These are phyloP conservation scores for Epinephelus coioides DNA, from an alignment of 2,797 vertebrate genomes.

Conservation along the genomic window DNA sequence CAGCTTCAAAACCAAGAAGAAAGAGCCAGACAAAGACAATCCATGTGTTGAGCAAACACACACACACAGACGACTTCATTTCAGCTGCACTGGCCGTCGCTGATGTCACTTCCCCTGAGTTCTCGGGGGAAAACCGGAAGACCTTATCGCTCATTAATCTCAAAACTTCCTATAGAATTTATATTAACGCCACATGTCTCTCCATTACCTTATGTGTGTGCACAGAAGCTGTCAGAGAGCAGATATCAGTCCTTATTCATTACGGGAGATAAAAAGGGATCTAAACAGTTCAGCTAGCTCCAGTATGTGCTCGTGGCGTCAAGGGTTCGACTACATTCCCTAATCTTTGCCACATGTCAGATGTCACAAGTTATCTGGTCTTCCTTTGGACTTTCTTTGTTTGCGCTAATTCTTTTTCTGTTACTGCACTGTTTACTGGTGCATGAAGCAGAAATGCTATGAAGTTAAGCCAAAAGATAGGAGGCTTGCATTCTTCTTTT, in stretches of 20 bases:
- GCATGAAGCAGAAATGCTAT: conserved; percentile 6
- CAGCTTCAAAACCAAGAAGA: conserved; percentile 51
- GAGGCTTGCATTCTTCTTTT: background rate
- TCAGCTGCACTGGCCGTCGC: conserved; percentile 23
- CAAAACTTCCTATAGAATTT: conserved; percentile 55
- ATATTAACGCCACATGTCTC: conserved; percentile 57
- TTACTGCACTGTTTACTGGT: conserved; percentile 4
- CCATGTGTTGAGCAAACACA: conserved; percentile 46
- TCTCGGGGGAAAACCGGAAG: conserved; percentile 57
- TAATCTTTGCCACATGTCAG: conserved; percentile 8
- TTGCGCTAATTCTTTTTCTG: background rate
- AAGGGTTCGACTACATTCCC: background rate
- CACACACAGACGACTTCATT: conserved; percentile 50
- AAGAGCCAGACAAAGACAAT: conserved; percentile 69
- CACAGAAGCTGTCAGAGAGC: conserved; percentile 22
- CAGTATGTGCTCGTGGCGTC: background rate
- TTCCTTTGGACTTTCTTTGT: conserved; percentile 14
- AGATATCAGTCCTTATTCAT: conserved; percentile 48
- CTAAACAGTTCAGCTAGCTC: conserved; percentile 21
- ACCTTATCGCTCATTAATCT: conserved; percentile 68
- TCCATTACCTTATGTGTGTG: conserved; percentile 36
- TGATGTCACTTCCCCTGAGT: conserved; percentile 44
- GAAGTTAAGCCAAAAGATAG: background rate
- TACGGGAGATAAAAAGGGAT: conserved; percentile 21
- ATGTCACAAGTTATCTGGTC: conserved; percentile 1